Evolutionary conservation across 2,797 vertebrate genomes (phyloP).

Genomic region (Sebastiscus tertius): DNA sequence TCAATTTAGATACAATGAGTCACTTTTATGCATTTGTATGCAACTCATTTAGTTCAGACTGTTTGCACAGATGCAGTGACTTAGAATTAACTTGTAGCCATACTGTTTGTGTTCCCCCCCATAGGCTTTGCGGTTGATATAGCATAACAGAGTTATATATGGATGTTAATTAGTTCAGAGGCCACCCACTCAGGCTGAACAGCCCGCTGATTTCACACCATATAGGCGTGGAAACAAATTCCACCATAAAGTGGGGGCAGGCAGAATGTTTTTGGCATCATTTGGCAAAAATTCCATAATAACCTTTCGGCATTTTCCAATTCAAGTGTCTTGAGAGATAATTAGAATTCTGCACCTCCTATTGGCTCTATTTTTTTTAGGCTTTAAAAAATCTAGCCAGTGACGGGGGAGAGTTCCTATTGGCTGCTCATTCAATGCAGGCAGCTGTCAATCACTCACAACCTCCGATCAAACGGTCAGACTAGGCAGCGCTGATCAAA

Average conservation of each 20-base stretch:
- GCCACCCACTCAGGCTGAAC: slow-evolving; percentile 18
- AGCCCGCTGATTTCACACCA: slow-evolving; percentile 15
- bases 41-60: not conserved
- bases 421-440: too few species aligned
- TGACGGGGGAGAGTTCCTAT: too few species aligned
- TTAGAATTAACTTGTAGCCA: slow-evolving; percentile 7
- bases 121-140: not conserved
- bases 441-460: too few species aligned
- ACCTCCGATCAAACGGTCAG: too few species aligned
- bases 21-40: not conserved
- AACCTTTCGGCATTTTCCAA: too few species aligned
- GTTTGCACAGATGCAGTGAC: slow-evolving; percentile 4
- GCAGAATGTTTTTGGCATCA: too few species aligned
- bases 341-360: too few species aligned
- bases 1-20: not conserved
- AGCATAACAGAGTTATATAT: not conserved
- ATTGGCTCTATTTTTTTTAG: too few species aligned
- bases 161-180: slow-evolving; percentile 31
- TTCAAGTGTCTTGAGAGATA: too few species aligned
- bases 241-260: not conserved
- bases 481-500: too few species aligned
- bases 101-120: not conserved
- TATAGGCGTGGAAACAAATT: not conserved
- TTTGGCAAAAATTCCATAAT: too few species aligned
- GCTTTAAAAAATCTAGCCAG: too few species aligned